phyloP scores from a whole-genome alignment of 2,888 invertebrate genomes.

The Rhagonycha lutea region DNA sequence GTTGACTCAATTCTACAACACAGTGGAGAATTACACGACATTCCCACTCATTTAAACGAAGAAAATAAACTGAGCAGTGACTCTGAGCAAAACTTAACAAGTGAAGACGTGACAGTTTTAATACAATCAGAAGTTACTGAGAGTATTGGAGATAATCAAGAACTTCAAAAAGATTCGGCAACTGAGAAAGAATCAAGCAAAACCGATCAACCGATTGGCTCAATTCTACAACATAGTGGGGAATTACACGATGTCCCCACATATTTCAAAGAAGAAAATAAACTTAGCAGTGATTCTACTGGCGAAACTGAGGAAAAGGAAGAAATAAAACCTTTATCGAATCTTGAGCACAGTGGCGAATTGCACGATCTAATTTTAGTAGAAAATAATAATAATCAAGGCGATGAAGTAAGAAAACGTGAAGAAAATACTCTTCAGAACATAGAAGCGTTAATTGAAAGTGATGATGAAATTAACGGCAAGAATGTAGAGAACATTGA shows the following conservation, averaged over 20 bases:
- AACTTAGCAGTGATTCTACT: slow-evolving; percentile 6
- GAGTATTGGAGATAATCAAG: background rate
- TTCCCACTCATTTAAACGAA: background rate
- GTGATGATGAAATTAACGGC: too few relatives aligned
- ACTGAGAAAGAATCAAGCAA: too few relatives aligned
- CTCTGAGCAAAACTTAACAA: background rate
- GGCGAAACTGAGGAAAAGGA: slow-evolving; percentile 23
- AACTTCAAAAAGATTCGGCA: background rate
- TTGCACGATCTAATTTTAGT: background rate
- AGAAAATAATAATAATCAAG: background rate
- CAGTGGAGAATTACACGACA: slow-evolving; percentile 1
- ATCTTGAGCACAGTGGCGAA: slow-evolving; percentile 1
- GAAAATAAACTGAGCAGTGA: slow-evolving; percentile 10
- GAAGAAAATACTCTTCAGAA: background rate
- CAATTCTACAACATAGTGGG: slow-evolving; percentile 10
- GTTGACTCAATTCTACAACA: background rate
- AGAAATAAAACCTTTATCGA: slow-evolving; percentile 8
- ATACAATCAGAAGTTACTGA: background rate
- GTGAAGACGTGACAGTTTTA: background rate
- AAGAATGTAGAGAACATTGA: too few relatives aligned
- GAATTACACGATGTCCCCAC: slow-evolving; percentile 1
- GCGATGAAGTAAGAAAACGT: background rate
- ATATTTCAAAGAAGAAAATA: background rate
- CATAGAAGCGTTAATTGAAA: too few relatives aligned
- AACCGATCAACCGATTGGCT: background rate